Conservation (phyloP, 2,113 vertebrate genomes). For the Phainopepla nitens region DNA sequence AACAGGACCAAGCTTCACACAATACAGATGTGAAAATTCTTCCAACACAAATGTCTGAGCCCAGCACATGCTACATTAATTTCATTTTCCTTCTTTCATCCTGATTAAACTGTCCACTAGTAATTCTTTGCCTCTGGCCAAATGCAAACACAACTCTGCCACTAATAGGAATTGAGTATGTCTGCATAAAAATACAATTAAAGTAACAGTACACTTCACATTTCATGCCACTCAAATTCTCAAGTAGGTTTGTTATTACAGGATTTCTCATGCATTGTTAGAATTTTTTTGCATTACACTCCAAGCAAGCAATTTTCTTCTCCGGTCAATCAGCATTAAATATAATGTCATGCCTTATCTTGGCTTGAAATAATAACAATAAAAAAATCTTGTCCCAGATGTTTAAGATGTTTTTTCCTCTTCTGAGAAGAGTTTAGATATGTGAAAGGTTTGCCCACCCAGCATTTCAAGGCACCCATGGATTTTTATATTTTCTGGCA, state of each 20-base stretch:
- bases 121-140: slow-evolving; percentile 62
- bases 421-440: background rate
- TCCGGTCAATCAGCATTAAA: background rate
- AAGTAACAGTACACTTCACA: slow-evolving; percentile 53
- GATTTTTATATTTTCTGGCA: background rate
- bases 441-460: background rate
- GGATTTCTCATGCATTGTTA: slow-evolving; percentile 37
- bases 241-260: slow-evolving; percentile 8
- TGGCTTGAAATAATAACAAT: background rate
- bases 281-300: slow-evolving; percentile 1
- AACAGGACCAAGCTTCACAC: background rate
- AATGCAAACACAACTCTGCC: slow-evolving; percentile 45
- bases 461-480: background rate
- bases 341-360: background rate
- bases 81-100: slow-evolving; percentile 65
- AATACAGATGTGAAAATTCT: slow-evolving; percentile 46
- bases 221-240: slow-evolving; percentile 41
- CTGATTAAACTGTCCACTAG: slow-evolving; percentile 69
- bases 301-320: background rate
- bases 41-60: slow-evolving; percentile 25
- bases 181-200: slow-evolving; percentile 64
- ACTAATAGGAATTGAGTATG: slow-evolving; percentile 54
- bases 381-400: background rate
- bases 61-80: slow-evolving; percentile 56
- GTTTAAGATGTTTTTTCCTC: background rate